These are phyloP conservation scores for Ceraclea dissimilis DNA, from an alignment of 2,888 invertebrate genomes.

Conservation along the genomic window DNA sequence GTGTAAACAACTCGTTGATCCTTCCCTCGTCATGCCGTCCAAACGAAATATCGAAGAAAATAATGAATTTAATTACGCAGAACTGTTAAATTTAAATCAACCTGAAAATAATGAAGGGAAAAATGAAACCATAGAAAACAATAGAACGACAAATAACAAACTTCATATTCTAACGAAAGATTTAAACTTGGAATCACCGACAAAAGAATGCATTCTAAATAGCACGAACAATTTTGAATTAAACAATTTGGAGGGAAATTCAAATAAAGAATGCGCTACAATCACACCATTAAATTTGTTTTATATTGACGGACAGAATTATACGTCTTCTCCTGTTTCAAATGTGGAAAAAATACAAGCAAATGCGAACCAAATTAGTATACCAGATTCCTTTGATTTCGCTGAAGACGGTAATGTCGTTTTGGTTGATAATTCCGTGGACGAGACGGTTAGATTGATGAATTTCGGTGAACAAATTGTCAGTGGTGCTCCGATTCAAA, in stretches of 20 bases:
- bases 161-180: neutral
- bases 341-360: neutral
- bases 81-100: slow-evolving; percentile 8
- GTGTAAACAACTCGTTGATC: slow-evolving; percentile 13
- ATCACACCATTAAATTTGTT: slow-evolving; percentile 10
- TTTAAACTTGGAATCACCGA: neutral
- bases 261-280: slow-evolving; percentile 3
- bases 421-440: slow-evolving; percentile 5
- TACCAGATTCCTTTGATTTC: neutral
- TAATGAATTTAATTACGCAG: slow-evolving; percentile 7
- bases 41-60: neutral
- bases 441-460: slow-evolving; percentile 8
- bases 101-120: neutral
- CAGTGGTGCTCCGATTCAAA: neutral
- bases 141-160: neutral
- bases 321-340: neutral
- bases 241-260: neutral
- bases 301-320: slow-evolving; percentile 9
- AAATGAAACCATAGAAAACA: neutral
- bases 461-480: slow-evolving; percentile 11
- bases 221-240: neutral
- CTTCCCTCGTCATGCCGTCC: slow-evolving; percentile 17
- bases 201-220: neutral
- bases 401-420: neutral
- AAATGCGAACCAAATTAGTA: neutral